Percentiles rank a stretch among this genome's conserved stretches.
These are phyloP conservation scores for Drosophila gunungcola DNA, from an alignment of 1,140 invertebrate genomes.

Conservation along the genomic window DNA sequence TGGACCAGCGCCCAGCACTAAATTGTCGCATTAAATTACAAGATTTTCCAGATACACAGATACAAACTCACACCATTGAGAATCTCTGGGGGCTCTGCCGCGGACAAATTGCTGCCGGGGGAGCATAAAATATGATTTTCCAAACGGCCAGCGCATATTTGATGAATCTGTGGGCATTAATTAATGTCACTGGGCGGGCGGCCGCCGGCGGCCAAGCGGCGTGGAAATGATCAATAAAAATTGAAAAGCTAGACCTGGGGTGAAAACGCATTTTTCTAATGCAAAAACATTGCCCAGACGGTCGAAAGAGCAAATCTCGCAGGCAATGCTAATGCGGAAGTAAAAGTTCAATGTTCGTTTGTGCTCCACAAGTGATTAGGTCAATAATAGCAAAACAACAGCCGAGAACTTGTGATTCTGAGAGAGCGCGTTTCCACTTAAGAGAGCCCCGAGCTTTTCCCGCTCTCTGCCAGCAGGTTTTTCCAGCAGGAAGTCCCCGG, in stretches of 20 bases:
- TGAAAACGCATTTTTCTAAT: slow-evolving; percentile 24
- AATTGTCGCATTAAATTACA: slow-evolving; percentile 84
- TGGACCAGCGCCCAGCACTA: slow-evolving; percentile 44
- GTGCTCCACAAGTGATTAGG: slow-evolving; percentile 85
- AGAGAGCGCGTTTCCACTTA: slow-evolving; percentile 19
- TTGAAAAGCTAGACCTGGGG: slow-evolving; percentile 1
- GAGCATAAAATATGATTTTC: slow-evolving; percentile 77
- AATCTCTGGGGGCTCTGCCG: slow-evolving; percentile 42
- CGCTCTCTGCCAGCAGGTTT: slow-evolving; percentile 33
- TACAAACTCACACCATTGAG: slow-evolving; percentile 2
- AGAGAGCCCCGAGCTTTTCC: slow-evolving; percentile 47
- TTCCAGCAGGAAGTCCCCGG: slow-evolving; percentile 59
- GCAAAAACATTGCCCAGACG: neutral
- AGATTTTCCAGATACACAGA: slow-evolving; percentile 56
- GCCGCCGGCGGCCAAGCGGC: slow-evolving; percentile 53
- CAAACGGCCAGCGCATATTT: slow-evolving; percentile 78
- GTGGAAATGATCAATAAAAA: slow-evolving; percentile 69
- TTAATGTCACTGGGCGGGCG: slow-evolving; percentile 78
- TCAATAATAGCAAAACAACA: slow-evolving; percentile 80
- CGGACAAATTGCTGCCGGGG: slow-evolving; percentile 70
- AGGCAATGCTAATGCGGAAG: slow-evolving; percentile 78
- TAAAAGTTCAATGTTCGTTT: slow-evolving; percentile 85
- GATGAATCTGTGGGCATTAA: slow-evolving; percentile 80
- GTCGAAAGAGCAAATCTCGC: slow-evolving; percentile 17
- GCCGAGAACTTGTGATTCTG: slow-evolving; percentile 43